These are phyloP conservation scores for Melitaea athalia DNA, from an alignment of 2,888 invertebrate species.

Conservation along the genomic window DNA sequence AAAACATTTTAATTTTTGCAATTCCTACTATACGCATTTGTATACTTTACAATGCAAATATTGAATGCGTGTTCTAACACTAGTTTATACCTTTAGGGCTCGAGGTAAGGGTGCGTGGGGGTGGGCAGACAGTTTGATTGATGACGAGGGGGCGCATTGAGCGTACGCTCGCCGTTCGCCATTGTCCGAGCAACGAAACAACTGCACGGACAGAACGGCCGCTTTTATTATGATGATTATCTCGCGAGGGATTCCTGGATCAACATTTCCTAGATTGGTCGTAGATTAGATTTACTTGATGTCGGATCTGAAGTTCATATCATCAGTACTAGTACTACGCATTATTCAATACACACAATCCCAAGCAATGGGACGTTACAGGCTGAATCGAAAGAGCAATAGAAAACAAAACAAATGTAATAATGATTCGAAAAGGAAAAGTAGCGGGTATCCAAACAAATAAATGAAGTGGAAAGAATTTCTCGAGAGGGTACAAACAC, in stretches of 20 bases:
- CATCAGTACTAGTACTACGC: no score
- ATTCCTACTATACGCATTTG: conserved; percentile 17
- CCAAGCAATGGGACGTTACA: no score
- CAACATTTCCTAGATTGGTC: conserved; percentile 48
- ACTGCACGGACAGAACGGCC: conserved; percentile 63
- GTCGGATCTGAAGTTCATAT: background rate
- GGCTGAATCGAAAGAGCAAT: conserved; percentile 22
- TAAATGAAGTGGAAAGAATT: conserved; percentile 77
- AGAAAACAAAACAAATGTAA: conserved; percentile 40
- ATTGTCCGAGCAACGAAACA: conserved; percentile 76
- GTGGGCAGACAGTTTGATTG: conserved; percentile 63
- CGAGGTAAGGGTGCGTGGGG: conserved; percentile 41
- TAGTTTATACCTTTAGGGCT: conserved; percentile 37
- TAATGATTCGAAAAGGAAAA: conserved; percentile 37
- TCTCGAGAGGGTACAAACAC: conserved; percentile 73
- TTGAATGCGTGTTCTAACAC: conserved; percentile 32
- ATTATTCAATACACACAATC: background rate
- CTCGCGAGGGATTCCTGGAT: conserved; percentile 48
- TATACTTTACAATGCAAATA: conserved; percentile 24
- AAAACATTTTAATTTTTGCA: conserved; percentile 2
- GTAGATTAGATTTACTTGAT: conserved; percentile 42
- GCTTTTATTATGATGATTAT: conserved; percentile 64
- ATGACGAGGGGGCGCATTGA: conserved; percentile 69
- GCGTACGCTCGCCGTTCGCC: conserved; percentile 61
- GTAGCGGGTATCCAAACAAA: conserved; percentile 61